Evolutionary conservation across 2,888 invertebrate genomes (phyloP), one percentile per base, ranked within the genome.

Genomic region (Synanthedon vespiformis): DNA sequence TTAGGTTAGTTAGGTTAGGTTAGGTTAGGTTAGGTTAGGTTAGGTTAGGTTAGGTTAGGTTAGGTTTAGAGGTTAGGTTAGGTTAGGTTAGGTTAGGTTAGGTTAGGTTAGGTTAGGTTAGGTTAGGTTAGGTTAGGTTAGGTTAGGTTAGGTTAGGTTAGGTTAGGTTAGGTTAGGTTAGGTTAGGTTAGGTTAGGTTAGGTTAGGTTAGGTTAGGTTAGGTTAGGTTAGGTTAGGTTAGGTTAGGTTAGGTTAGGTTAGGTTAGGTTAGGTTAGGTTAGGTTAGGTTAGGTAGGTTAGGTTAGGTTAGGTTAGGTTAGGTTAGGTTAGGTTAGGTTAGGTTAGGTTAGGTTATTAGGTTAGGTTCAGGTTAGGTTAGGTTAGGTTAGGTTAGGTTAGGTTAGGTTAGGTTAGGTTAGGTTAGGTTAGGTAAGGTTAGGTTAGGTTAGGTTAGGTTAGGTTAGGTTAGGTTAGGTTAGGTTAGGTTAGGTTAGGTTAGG

Each of bases 51-150:
- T 50, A 50, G 50, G 50, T 50, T 50, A 50, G 50, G 49, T 50
- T 50, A 50, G 50, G 50, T 51, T 51, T 40, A 40, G 51, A 51
- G 34, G 51, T 51, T 51, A 51, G 51, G 51, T 51, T 51, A 51
- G 51, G 51, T 51, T 51, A 47, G 47, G 47, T 47, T 47, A 47
- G 47, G 47, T 47, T 47, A 47, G 47, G 47, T 47, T 47, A 47
- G 47, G 47, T 47, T 47, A 47, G 47, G 47, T 47, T 47, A 47
- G 47, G 47, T 47, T 47, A 47, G 47, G 47, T 47, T 47, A 47
- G 47, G 47, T 47, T 47, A 47, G 47, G 47, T 47, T 47, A 47
- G 47, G 47, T 47, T 47, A 47, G 47, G 47, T 47, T 47, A 47
- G 47, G 47, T 47, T 47, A 47, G 47, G 47, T 47, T 47, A 47